Conservation (phyloP, 2,888 invertebrate species). For the Invenusta paracnida region DNA sequence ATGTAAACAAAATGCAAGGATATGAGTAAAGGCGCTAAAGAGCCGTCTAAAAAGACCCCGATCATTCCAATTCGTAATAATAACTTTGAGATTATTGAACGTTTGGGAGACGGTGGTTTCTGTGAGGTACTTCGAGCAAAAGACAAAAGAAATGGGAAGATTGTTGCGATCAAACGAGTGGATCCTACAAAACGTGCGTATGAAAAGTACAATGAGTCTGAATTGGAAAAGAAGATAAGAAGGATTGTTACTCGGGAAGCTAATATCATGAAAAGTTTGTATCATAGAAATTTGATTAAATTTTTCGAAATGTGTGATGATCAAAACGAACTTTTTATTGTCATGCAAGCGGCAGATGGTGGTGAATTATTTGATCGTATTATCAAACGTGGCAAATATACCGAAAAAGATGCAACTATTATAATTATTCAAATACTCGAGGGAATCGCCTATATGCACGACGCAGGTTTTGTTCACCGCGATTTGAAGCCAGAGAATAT, state of each 20-base stretch:
- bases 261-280: conserved; percentile 17
- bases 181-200: conserved; percentile 13
- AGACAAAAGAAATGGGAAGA: conserved; percentile 17
- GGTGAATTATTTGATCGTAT: conserved; percentile 42
- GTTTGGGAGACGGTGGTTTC: conserved; percentile 38
- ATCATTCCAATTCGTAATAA: no score
- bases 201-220: conserved; percentile 1
- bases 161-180: conserved; percentile 39
- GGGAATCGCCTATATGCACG: conserved; percentile 38
- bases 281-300: conserved; percentile 40
- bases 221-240: conserved; percentile 37
- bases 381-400: conserved; percentile 21
- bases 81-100: no score
- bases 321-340: conserved; percentile 30
- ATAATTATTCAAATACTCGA: conserved; percentile 33
- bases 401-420: conserved; percentile 33
- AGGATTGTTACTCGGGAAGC: conserved; percentile 36
- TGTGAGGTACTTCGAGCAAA: conserved; percentile 37
- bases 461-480: conserved; percentile 34
- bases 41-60: no score
- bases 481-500: conserved; percentile 42
- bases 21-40: no score
- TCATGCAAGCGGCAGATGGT: conserved; percentile 37
- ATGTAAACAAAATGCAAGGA: no score
- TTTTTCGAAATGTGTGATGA: conserved; percentile 32